Percentiles rank a stretch among this genome's conserved stretches.
These are phyloP conservation scores for Halictus quadricinctus DNA, from an alignment of 2,888 invertebrate species.

Conservation along the genomic window DNA sequence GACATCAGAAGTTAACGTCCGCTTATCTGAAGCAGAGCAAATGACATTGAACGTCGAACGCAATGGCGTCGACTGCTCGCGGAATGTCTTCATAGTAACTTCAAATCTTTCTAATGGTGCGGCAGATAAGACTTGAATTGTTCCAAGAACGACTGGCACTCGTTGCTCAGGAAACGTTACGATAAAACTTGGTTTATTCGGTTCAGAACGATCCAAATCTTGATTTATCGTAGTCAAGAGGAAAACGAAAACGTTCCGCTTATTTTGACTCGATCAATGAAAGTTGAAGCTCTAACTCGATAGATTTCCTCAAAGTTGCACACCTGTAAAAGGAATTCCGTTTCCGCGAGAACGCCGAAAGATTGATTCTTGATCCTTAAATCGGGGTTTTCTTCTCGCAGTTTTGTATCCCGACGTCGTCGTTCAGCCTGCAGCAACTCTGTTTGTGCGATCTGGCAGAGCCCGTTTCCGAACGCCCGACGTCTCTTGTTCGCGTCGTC, in stretches of 20 bases:
- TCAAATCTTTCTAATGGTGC: conserved; percentile 49
- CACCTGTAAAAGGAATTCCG: neutral
- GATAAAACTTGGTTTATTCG: neutral
- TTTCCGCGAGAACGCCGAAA: neutral
- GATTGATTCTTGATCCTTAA: neutral
- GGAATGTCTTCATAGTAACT: conserved; percentile 33
- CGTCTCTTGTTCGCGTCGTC: conserved; percentile 33
- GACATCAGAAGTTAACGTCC: conserved; percentile 39
- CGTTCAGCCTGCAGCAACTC: conserved; percentile 37
- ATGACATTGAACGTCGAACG: conserved; percentile 12
- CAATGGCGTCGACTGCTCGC: conserved; percentile 16
- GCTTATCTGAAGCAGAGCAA: conserved; percentile 52
- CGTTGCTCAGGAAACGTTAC: conserved; percentile 16
- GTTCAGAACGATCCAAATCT: neutral
- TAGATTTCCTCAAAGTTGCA: neutral
- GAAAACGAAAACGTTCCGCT: neutral
- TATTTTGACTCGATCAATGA: neutral
- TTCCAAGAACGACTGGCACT: conserved; percentile 43
- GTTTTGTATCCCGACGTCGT: conserved; percentile 38
- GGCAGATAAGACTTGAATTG: conserved; percentile 64
- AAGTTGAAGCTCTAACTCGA: neutral
- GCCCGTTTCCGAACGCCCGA: conserved; percentile 9
- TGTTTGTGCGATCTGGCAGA: conserved; percentile 26
- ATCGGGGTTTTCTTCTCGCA: conserved; percentile 4
- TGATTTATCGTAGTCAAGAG: neutral